Percentiles rank a stretch among this genome's conserved stretches.
These are phyloP conservation scores for Carcharodon carcharias DNA, from an alignment of 2,797 vertebrate genomes.

Conservation along the genomic window DNA sequence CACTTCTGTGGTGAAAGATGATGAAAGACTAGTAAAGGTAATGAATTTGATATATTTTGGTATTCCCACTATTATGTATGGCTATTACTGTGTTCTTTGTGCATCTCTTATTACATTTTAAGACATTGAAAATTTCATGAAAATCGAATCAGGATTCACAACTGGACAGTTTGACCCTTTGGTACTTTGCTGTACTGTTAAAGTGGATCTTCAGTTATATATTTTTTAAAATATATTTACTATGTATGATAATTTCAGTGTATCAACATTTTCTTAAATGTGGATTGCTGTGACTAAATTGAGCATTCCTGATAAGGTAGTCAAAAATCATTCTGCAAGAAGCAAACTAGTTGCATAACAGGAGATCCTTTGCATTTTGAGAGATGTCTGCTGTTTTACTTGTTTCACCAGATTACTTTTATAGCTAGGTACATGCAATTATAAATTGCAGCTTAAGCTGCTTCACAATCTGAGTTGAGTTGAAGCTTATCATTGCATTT, in stretches of 20 bases:
- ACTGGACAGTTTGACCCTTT: not conserved
- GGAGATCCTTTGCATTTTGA: not conserved
- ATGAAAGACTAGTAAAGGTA: slow-evolving; percentile 28
- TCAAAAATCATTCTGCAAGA: not conserved
- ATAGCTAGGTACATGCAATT: not conserved
- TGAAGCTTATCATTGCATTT: not conserved
- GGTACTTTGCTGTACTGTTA: not conserved
- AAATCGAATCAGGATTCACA: not conserved
- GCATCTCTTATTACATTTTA: not conserved
- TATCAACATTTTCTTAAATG: not conserved
- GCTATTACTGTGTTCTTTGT: not conserved
- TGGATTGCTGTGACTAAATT: not conserved
- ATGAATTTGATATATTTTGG: not conserved
- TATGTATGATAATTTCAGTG: not conserved
- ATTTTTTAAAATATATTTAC: not conserved
- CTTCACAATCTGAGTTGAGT: not conserved
- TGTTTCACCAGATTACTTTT: not conserved
- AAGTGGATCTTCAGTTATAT: not conserved
- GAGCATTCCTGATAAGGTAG: not conserved
- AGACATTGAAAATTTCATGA: not conserved
- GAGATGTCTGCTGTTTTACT: not conserved
- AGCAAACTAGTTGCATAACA: not conserved
- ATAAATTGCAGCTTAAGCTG: not conserved
- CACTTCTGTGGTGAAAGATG: not conserved
- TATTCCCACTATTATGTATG: not conserved